These are phyloP conservation scores for Caradrina clavipalpis DNA, from an alignment of 2,888 invertebrate genomes.

Conservation along the genomic window DNA sequence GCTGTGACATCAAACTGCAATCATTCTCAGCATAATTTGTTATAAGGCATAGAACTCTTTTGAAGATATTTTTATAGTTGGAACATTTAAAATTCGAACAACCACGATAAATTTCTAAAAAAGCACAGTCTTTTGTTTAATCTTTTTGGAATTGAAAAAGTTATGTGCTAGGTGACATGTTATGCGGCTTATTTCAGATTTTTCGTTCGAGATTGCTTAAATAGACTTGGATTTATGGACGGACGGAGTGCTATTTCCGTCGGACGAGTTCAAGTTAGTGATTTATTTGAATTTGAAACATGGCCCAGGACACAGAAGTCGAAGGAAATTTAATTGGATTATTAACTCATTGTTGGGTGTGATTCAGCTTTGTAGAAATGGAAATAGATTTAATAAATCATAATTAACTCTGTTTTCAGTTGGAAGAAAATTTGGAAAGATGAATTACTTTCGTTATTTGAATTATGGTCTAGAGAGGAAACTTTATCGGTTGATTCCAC, in stretches of 20 bases:
- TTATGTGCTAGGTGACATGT: constrained; percentile 78
- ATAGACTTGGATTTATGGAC: constrained; percentile 89
- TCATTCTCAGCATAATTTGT: constrained; percentile 11
- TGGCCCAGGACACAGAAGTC: constrained; percentile 85
- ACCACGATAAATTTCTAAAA: constrained; percentile 54
- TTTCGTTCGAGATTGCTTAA: constrained; percentile 89
- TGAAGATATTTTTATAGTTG: constrained; percentile 17
- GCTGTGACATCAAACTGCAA: constrained; percentile 14
- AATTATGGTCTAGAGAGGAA: constrained; percentile 38
- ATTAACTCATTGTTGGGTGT: constrained; percentile 84
- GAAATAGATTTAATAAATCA: constrained; percentile 77
- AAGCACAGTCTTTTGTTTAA: constrained; percentile 55
- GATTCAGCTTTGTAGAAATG: constrained; percentile 76
- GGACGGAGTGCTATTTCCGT: constrained; percentile 89
- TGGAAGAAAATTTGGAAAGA: constrained; percentile 67
- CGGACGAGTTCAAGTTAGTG: constrained; percentile 84
- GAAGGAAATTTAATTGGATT: constrained; percentile 89
- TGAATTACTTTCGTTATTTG: constrained; percentile 62
- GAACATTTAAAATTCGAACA: constrained; percentile 45
- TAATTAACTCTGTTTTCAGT: constrained; percentile 73
- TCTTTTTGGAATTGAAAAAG: constrained; percentile 72
- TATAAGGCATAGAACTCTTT: constrained; percentile 14
- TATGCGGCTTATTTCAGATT: constrained; percentile 87
- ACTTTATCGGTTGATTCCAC: constrained; percentile 31
- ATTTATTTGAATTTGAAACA: constrained; percentile 90